Evolutionary conservation across 1,140 invertebrate species (phyloP).

Genomic region (Drosophila subobscura): DNA sequence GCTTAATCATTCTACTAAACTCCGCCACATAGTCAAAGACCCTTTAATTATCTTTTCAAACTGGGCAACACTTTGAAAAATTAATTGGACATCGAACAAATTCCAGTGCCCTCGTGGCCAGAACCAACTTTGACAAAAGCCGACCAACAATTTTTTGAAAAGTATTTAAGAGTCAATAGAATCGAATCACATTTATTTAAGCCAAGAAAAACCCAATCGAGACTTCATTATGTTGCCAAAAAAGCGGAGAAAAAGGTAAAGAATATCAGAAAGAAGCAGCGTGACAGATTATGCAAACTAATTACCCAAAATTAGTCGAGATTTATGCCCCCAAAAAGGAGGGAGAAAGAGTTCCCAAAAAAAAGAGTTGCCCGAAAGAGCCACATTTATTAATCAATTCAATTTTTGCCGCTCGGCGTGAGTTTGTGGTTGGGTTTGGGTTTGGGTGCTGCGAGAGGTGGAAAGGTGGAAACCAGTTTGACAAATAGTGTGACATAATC

Average conservation of each 20-base stretch:
- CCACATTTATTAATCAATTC: conserved; percentile 76
- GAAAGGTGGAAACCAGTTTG: conserved; percentile 51
- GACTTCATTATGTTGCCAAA: conserved; percentile 59
- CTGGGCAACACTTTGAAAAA: conserved; percentile 30
- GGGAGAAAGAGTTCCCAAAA: conserved; percentile 28
- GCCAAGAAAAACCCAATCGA: conserved; percentile 52
- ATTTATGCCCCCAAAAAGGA: conserved; percentile 60
- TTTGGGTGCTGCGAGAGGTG: not conserved
- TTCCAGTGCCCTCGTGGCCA: conserved; percentile 20
- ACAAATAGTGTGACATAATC: conserved; percentile 79
- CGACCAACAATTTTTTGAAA: conserved; percentile 51
- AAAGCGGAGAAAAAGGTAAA: conserved; percentile 33
- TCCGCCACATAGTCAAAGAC: conserved; percentile 29
- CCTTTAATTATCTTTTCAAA: conserved; percentile 48
- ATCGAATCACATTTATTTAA: conserved; percentile 69
- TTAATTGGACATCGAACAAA: conserved; percentile 51
- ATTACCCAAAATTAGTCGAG: conserved; percentile 80
- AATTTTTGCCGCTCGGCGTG: conserved; percentile 70
- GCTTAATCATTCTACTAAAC: conserved; percentile 31
- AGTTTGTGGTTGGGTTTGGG: conserved; percentile 20
- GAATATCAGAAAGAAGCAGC: conserved; percentile 53
- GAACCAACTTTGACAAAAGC: conserved; percentile 50
- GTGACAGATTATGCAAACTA: conserved; percentile 81
- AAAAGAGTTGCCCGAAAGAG: conserved; percentile 19
- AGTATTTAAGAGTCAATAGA: conserved; percentile 63